A percentile compares a stretch with the other conserved stretches of the same genome.
phyloP scores from a whole-genome alignment of 2,113 vertebrate genomes.

The Cryptotis parvus region DNA sequence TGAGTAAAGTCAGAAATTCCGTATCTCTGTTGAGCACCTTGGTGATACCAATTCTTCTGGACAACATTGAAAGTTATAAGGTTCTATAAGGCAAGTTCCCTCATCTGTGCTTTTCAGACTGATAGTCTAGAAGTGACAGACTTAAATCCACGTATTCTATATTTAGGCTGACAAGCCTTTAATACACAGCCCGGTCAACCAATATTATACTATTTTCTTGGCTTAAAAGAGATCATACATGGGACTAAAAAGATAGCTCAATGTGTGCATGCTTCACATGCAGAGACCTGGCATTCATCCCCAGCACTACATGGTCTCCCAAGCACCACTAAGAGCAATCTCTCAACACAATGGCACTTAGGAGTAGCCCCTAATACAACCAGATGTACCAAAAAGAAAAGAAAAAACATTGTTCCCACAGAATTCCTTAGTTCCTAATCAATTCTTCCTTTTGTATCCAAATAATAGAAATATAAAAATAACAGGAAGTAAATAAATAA shows the following conservation, averaged over 20 bases:
- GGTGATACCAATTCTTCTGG: neutral
- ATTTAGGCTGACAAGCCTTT: neutral
- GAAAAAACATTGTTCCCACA: neutral
- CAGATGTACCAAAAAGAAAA: too few species aligned
- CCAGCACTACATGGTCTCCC: too few species aligned
- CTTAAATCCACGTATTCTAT: neutral
- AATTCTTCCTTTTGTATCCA: neutral
- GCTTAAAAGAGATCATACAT: neutral
- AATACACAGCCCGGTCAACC: neutral
- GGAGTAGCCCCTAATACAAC: too few species aligned
- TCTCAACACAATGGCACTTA: too few species aligned
- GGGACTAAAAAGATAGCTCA: too few species aligned
- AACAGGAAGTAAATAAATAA: neutral
- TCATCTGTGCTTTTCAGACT: neutral
- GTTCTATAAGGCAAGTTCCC: neutral
- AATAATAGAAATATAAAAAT: neutral
- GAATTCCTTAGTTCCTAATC: neutral
- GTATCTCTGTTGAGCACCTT: neutral
- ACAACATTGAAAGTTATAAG: neutral
- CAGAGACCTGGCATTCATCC: too few species aligned
- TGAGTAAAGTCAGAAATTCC: neutral
- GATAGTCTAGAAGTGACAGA: neutral
- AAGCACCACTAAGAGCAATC: too few species aligned
- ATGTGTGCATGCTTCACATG: too few species aligned
- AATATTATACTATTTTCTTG: neutral